Base-by-base conservation (phyloP, 1,140 invertebrate species). In the Leptestheria dahalacensis region DNA sequence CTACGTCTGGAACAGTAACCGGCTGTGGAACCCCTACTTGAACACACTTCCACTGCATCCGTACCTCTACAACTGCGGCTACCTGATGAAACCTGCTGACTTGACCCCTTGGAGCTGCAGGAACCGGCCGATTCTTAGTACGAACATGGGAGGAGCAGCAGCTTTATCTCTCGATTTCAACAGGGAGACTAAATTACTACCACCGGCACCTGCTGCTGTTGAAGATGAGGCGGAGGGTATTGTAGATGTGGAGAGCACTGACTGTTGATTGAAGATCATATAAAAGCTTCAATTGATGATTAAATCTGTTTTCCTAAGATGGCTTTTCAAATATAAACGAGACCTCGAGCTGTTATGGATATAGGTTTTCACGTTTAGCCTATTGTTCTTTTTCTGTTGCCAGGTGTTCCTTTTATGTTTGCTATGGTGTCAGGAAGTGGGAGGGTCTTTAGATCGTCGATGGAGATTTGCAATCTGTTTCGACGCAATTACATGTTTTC, bases 151-250 rank as follows among this genome's bases (percentile, higher is more conserved):
- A 20, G 33, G 12, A 28, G 11, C 23, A 33, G 33, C 23, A 1
- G 26, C 53, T 29, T n/a, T n/a, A n/a, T n/a, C n/a, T n/a, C n/a
- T n/a, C n/a, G 12, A 50, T 18, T 23, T 10, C 53, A 55, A 4
- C 11, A 28, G 26, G 20, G 15, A 25, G 18, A 25, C 6, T 20
- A 54, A 26, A 1, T 20, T n/a, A n/a, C 53, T 15, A 15, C 20
- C 1, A 52, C 25, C 12, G 24, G 33, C 33, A 6, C 6, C 15
- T 15, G 33, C 33, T 9, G 15, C 33, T 15, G 6, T 15, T 18
- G 53, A 55, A 29, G 53, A 55, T 3, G 53, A 55, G 20, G 53
- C 28, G 10, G 53, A 55, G n/a, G n/a, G 25, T 55, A 29, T 55
- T 20, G 53, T 55, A 24, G 53, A 55, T 20, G 53, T 55, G 1